phyloP scores from a whole-genome alignment of 2,888 invertebrate species.

The Pristionchus fissidentatus region DNA sequence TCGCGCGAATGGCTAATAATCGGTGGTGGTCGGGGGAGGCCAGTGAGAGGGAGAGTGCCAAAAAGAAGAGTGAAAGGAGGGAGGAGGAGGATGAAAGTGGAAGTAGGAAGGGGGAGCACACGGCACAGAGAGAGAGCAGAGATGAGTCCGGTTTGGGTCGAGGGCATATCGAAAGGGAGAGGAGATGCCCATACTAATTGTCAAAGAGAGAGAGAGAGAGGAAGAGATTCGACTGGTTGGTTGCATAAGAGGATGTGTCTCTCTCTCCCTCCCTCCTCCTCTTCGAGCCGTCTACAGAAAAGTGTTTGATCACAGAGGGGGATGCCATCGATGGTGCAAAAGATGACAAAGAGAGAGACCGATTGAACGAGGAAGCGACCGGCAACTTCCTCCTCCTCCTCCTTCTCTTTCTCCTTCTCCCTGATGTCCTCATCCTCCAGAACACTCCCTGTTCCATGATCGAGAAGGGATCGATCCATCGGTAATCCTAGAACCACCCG shows the following conservation, averaged over 20 bases:
- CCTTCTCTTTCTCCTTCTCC: neutral
- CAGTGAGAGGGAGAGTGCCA: slow-evolving; percentile 44
- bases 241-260: slow-evolving; percentile 14
- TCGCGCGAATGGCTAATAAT: slow-evolving; percentile 23
- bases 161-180: slow-evolving; percentile 41
- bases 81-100: slow-evolving; percentile 45
- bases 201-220: neutral
- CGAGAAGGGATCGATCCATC: neutral
- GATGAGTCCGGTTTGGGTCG: slow-evolving; percentile 42
- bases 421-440: no score
- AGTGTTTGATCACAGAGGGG: slow-evolving; percentile 36
- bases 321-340: slow-evolving; percentile 41
- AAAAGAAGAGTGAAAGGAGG: slow-evolving; percentile 15
- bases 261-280: neutral
- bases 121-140: neutral
- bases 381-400: slow-evolving; percentile 30
- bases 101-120: slow-evolving; percentile 35
- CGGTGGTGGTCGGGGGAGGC: neutral
- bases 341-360: slow-evolving; percentile 33
- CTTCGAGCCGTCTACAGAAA: slow-evolving; percentile 4
- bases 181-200: slow-evolving; percentile 18
- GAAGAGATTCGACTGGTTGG: slow-evolving; percentile 17
- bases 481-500: no score
- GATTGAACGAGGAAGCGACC: slow-evolving; percentile 26
- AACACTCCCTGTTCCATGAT: no score